Evolutionary conservation across 2,888 invertebrate species (phyloP), one percentile per base, ranked within the genome.

Genomic region (Agonopterix arenella): DNA sequence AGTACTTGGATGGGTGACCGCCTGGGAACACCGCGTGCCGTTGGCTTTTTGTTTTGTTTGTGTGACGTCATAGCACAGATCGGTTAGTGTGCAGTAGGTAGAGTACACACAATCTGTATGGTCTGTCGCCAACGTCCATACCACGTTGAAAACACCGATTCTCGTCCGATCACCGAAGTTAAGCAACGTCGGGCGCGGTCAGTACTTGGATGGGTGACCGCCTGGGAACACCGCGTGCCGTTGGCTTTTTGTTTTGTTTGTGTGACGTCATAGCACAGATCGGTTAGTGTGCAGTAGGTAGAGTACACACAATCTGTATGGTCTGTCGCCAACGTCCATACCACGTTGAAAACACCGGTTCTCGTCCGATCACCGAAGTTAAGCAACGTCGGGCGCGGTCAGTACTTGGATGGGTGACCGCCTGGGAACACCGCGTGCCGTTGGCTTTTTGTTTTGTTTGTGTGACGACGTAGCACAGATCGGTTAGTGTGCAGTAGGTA

Each of bases 331-430:
- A 79, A 79, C 77, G 78, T 76, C 74, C 77, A 80, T 79, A 78
- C 75, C 70, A 72, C 64, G 71, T 75, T 76, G 73, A 74, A 73
- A 49, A 69, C 70, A 76, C 73, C 71, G 71, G 73, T 73, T 73
- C 70, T 76, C 73, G 74, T 73, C 73, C 73, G 75, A 75, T 75
- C 73, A 73, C 73, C 73, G 73, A 73, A 75, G 71, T 73, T 69
- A 73, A 73, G 73, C 73, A 72, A 70, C 70, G 64, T 73, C 70
- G 73, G 73, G 75, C 71, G 75, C 60, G 61, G 51, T 53, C 67
- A 80, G 81, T 80, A 80, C 79, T 79, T 80, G 77, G 78, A 74
- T 70, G 71, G 71, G 73, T 70, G 68, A 69, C 69, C 69, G 70
- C 70, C 68, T 70, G 70, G 70, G 69, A 71, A 71, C 68, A 69